Evolutionary conservation across 2,113 vertebrate species (phyloP), one percentile per base, ranked within the genome.

Genomic region (Periophthalmodon schlosseri): DNA sequence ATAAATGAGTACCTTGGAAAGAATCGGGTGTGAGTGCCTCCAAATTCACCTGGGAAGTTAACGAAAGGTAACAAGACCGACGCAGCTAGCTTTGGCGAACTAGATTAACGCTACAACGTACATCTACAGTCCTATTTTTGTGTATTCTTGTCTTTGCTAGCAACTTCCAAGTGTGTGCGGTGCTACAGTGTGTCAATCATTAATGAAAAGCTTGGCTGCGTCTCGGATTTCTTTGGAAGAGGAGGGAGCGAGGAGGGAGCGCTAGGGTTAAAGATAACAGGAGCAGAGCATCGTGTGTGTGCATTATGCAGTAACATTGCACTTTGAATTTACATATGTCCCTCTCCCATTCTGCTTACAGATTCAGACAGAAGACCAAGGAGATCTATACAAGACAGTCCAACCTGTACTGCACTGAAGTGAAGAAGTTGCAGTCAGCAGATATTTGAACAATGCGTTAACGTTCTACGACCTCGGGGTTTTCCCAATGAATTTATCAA

Each of bases 1-100:
- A 93, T 93, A 83, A 82, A 94, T 91, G 87, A 87, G 52, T 21
- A 78, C 72, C 87, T 81, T 88, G 81, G 84, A 90, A 80, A 84
- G 82, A 83, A 77, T 44, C 0, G 33, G 61, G 78, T 47, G 73
- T 63, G 76, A 36, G 76, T 77, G 77, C 72, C 4, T 44, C 54
- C 23, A 67, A 76, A 77, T 77, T 52, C 49, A 23, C 73, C 80
- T 69, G 83, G 73, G 64, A 83, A 58, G 67, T 73, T 50, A 65
- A 79, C 12, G 50, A 70, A 74, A 71, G 61, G 23, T 72, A 76
- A 78, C 8, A 61, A 78, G 64, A 71, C 75, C 44, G 33, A 75
- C 39, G 73, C 61, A 28, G 24, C 65, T 33, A 69, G 65, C 57
- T 5, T 44, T 57, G 49, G 68, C 39, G 60, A 71, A 69, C 23